phyloP scores from a whole-genome alignment of 2,113 vertebrate species.

The Capreolus pygargus region DNA sequence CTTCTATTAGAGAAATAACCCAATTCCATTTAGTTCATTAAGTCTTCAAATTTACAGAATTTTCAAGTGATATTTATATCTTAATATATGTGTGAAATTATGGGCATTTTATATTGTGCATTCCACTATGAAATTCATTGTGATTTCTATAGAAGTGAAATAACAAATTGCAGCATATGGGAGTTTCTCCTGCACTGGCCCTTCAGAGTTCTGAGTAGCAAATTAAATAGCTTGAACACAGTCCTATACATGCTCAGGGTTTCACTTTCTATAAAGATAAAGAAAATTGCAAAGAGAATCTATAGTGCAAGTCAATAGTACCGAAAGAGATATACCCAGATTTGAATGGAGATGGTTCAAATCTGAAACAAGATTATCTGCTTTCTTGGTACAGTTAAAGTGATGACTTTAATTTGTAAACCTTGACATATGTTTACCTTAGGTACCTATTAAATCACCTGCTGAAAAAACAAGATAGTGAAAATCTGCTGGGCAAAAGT shows the following conservation, averaged over 20 bases:
- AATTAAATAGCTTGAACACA: conserved; percentile 60
- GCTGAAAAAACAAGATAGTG: not conserved
- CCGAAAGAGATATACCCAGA: not conserved
- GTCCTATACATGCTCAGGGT: not conserved
- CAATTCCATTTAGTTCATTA: not conserved
- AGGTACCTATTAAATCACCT: not conserved
- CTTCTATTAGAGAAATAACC: not conserved
- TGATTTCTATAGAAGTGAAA: conserved; percentile 40
- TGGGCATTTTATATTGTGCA: conserved; percentile 33
- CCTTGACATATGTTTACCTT: not conserved
- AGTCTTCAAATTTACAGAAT: not conserved
- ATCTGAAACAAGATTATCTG: not conserved
- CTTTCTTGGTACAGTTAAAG: not conserved
- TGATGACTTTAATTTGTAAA: not conserved
- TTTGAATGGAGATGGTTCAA: not conserved
- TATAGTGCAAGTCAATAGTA: not conserved
- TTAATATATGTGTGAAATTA: not conserved
- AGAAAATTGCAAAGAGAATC: conserved; percentile 17
- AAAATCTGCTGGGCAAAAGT: not conserved
- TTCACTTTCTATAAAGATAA: conserved; percentile 21
- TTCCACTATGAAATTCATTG: conserved; percentile 43
- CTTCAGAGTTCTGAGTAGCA: not conserved
- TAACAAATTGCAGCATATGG: conserved; percentile 32
- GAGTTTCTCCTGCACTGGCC: conserved; percentile 20
- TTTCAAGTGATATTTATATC: conserved; percentile 1